Conservation (phyloP, 2,888 invertebrate species). For the Hybos culiciformis region DNA sequence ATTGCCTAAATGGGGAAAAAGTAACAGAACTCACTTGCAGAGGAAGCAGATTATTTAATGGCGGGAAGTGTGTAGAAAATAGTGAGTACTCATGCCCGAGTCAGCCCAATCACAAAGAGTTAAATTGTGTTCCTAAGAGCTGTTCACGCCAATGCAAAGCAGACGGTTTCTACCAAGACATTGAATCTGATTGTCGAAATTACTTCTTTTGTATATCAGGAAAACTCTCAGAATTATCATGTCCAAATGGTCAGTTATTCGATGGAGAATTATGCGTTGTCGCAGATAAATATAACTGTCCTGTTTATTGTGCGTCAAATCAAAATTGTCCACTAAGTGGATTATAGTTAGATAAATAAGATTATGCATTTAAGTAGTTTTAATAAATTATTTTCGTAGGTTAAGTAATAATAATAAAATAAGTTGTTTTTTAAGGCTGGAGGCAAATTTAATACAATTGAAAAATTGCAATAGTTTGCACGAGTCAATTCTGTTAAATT, state of each 20-base stretch:
- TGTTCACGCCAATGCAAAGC: constrained; percentile 18
- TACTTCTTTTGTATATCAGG: constrained; percentile 48
- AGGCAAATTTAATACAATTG: no score
- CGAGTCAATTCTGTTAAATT: no score
- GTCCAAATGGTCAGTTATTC: constrained; percentile 38
- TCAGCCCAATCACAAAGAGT: constrained; percentile 26
- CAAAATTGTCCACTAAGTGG: constrained; percentile 18
- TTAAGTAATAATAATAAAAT: no score
- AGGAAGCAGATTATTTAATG: constrained; percentile 45
- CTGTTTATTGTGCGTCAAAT: constrained; percentile 18
- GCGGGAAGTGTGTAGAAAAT: constrained; percentile 40
- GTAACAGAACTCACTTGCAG: constrained; percentile 42
- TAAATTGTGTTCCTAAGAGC: constrained; percentile 23
- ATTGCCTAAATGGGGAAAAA: constrained; percentile 43
- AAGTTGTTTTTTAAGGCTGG: no score
- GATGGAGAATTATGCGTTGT: constrained; percentile 46
- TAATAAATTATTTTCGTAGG: no score
- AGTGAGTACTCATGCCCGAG: constrained; percentile 35
- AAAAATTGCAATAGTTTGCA: no score
- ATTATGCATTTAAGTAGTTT: background rate
- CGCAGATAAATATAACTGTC: constrained; percentile 21
- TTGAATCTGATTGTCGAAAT: constrained; percentile 35
- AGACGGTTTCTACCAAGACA: constrained; percentile 44
- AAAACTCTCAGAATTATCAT: constrained; percentile 38
- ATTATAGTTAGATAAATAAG: constrained; percentile 5